Base-by-base conservation (phyloP, 2,888 invertebrate genomes). In the Lithophane ornitopus region DNA sequence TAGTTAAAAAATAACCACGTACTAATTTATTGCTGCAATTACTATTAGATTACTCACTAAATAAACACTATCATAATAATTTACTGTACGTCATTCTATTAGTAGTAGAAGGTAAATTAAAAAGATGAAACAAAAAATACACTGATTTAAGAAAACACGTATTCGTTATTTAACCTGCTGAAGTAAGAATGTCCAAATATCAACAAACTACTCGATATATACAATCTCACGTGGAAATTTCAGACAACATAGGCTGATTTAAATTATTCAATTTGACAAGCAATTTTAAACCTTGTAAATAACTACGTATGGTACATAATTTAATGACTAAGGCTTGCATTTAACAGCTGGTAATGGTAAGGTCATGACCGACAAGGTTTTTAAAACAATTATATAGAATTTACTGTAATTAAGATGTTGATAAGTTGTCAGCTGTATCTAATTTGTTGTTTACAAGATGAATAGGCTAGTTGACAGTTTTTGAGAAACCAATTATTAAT, bases 121-220 rank as follows among this genome's bases (percentile, higher is more conserved):
- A 59, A 11, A 28, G 3, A 16, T 2, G 0, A 2, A 34, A 14
- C 19, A 44, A 34, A 9, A 12, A 16, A 26, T 2, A 16, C 14
- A 16, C 16, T 8, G 9, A n/a, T 2, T 6, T 19, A 26, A 26
- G n/a, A 19, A 34, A 46, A 8, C 34, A 54, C 52, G 28, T 41
- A 14, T 19, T 6, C 28, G 14, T 56, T 46, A 1, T 3, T 34
- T 34, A 19, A 22, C 1, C n/a, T 4, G 26, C 14, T 49, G 9
- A 19, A n/a, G 0, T 65, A 41, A 49, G 14, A 78, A 67, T 78
- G 78, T n/a, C 39, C 8, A 22, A 22, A 26, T 39, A n/a, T 46
- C 11, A 28, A 4, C 16, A 19, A 46, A 49, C 3, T 66, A 66
- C 19, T 19, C 19, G 19, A 12, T 66, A 44, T 28, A 41, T 26